Evolutionary conservation across 2,888 invertebrate species (phyloP), one percentile per base, ranked within the genome.

Genomic region (Archaeoteleia sp.): DNA sequence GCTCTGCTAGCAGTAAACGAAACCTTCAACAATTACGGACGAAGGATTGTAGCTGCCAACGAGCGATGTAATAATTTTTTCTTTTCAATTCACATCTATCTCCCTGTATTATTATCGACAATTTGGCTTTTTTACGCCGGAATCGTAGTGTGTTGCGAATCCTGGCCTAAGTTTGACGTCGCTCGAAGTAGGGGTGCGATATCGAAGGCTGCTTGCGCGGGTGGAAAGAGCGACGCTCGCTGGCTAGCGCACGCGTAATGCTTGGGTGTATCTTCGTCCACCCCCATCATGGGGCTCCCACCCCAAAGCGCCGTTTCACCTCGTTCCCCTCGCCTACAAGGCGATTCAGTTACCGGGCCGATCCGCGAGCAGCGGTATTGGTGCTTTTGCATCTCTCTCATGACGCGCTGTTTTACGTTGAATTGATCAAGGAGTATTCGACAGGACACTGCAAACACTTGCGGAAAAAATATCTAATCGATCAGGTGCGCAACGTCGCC

Each of bases 271-370:
- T 81, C 79, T 76, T 78, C 74, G 65, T 70, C 65, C 70, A 74
- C 75, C 78, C 73, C 75, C 73, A 71, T 74, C 70, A 57, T 69
- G 70, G 70, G 70, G 54, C 67, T 66, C 76, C 72, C 68, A 66
- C 75, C 54, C 39, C 35, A 45, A 58, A 69, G 62, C 63, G 63
- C 68, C 49, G 68, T 54, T 69, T 34, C 48, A 40, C 61, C 74
- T 69, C 75, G 66, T 71, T 63, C 77, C 75, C 79, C 76, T 75
- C 75, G 69, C 72, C 76, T 68, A 71, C 62, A 67, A 78, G 74
- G 67, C 77, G 78, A 76, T 72, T 83, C 83, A 83, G 83, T 83
- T 79, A 82, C 81, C 83, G 82, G 82, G 77, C 78, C 80, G 83
- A 82, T 80, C 77, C 80, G 81, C 79, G 76, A 78, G 77, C 73